Base-by-base conservation (phyloP, 2,797 vertebrate genomes). In the Thripadectes ignobilis region DNA sequence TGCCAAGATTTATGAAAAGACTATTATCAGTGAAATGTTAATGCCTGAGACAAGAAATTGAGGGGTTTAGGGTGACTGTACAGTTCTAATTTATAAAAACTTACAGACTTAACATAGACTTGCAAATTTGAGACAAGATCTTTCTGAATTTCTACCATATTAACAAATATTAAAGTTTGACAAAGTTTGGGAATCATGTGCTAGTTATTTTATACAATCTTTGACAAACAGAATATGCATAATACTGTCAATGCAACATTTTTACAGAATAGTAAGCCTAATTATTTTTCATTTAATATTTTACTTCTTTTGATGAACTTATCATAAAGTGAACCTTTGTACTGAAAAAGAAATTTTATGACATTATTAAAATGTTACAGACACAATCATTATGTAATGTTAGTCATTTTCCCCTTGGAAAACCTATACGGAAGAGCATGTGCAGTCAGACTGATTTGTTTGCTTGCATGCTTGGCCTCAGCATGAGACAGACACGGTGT, bases 1-100 rank as follows among this genome's bases (percentile, higher is more conserved):
- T 88, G 95, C 91, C 86, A 96, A 95, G 94, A 97, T 97, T 97
- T 97, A 97, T 97, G 95, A 97, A 97, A 97, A 93, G 34, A 94
- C 81, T 84, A 89, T 96, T 97, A 96, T 95, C 96, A 97, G 85
- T 89, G 88, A 97, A 96, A 97, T 93, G 93, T 92, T 97, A 95
- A 96, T 92, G 85, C 73, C 83, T 92, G 85, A 76, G 63, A 95
- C 74, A 77, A 96, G 92, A 94, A 91, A 81, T 52, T 87, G 59
- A 78, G 61, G 21, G 46, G 48, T 48, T 87, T 91, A 80, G 82
- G 69, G 84, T 81, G 75, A 88, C 71, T 45, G n/a, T 84, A 77
- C 51, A 61, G n/a, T 67, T 93, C 71, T 86, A 74, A 92, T 93
- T 95, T 90, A 51, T 48, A 85, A 77, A 89, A 86, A 85, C 10